A percentile compares a stretch with the other conserved stretches of the same genome.
Evolutionary conservation across 2,113 vertebrate genomes (phyloP).

Genomic region (Pollimyrus isidori): DNA sequence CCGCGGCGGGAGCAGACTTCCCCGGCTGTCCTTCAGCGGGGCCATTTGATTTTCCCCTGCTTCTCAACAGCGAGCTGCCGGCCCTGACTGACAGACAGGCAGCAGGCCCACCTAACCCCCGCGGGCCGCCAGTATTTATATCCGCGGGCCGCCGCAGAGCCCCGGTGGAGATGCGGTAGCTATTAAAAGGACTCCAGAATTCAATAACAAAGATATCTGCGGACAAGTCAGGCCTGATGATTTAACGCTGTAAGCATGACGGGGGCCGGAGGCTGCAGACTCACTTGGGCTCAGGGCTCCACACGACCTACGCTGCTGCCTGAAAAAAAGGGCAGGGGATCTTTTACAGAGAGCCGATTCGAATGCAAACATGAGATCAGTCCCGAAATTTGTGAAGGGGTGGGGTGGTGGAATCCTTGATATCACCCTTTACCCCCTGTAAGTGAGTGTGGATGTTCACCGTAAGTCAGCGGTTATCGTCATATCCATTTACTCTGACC

Average conservation of each 20-base stretch:
- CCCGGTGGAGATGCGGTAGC: slow-evolving; percentile 31
- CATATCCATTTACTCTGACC: background rate
- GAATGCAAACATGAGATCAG: background rate
- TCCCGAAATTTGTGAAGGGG: background rate
- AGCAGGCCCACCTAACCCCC: slow-evolving; percentile 34
- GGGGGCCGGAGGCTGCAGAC: background rate
- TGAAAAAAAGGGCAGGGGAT: background rate
- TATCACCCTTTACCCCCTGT: background rate
- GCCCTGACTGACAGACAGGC: slow-evolving; percentile 48
- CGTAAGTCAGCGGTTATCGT: background rate
- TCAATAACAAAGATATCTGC: slow-evolving; percentile 52
- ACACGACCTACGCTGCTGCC: background rate
- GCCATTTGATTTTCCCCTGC: slow-evolving; percentile 51
- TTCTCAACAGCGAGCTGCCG: slow-evolving; percentile 43
- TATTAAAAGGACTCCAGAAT: slow-evolving; percentile 40
- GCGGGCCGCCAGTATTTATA: slow-evolving; percentile 53
- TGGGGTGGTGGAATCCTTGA: background rate
- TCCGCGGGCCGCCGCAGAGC: slow-evolving; percentile 28
- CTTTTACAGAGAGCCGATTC: background rate
- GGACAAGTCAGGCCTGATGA: slow-evolving; percentile 43
- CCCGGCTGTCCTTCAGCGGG: slow-evolving; percentile 51
- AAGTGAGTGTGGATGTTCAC: background rate
- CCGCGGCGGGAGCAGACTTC: background rate
- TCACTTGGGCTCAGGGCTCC: background rate
- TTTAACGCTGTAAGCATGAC: slow-evolving; percentile 47